Conservation (phyloP, 2,888 invertebrate species). For the Diaprepes abbreviatus region DNA sequence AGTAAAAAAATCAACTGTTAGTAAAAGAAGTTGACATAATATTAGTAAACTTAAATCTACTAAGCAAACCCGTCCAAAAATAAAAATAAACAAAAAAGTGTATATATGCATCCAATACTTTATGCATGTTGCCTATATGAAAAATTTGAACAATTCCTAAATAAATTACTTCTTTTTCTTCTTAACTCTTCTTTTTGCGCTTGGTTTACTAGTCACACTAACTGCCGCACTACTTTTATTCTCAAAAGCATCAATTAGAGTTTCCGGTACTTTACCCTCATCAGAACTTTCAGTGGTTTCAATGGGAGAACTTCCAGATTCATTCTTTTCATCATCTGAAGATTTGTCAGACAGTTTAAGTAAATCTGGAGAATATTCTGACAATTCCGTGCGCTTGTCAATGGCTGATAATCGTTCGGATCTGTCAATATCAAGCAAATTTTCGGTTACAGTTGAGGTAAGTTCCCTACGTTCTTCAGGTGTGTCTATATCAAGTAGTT, state of each 20-base stretch:
- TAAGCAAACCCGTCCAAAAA: no score
- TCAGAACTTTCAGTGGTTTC: conserved; percentile 74
- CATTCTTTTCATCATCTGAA: conserved; percentile 73
- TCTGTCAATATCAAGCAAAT: conserved; percentile 62
- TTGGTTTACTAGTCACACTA: conserved; percentile 58
- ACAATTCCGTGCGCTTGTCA: not conserved
- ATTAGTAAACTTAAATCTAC: no score
- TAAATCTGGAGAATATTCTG: conserved; percentile 26
- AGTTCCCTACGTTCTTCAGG: conserved; percentile 47
- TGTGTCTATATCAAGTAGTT: conserved; percentile 57
- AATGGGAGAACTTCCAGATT: conserved; percentile 68
- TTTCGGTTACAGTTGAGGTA: conserved; percentile 24
- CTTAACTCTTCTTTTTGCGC: conserved; percentile 72
- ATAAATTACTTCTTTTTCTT: conserved; percentile 73
- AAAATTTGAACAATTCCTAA: conserved; percentile 1
- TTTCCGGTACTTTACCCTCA: conserved; percentile 65
- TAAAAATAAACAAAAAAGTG: not conserved
- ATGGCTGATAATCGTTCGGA: not conserved
- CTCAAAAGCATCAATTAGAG: conserved; percentile 63
- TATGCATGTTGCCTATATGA: conserved; percentile 2
- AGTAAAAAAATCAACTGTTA: no score
- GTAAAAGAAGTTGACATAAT: no score
- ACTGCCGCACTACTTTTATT: conserved; percentile 53
- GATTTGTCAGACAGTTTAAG: conserved; percentile 65
- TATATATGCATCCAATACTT: not conserved